Evolutionary conservation across 1,140 invertebrate species (phyloP), one percentile per base, ranked within the genome.

Genomic region (Eupristina koningsbergeri): DNA sequence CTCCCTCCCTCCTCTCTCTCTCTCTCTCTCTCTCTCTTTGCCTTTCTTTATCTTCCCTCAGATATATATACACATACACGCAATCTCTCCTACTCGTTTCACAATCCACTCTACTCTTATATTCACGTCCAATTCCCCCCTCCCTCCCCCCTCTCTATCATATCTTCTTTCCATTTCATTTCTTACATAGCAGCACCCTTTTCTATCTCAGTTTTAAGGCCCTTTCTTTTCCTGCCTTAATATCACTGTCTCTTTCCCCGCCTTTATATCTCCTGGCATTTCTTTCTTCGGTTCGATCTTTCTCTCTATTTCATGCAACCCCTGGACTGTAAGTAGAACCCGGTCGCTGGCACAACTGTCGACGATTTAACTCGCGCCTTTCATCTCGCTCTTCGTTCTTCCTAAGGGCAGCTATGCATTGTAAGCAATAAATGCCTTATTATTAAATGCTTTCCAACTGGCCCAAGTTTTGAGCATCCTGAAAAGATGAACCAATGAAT

Each of bases 241-340:
- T 80, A 13, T 26, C 86, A 58, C 77, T 85, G 67, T 86, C 71
- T 84, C 76, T 80, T 86, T 84, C 73, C 85, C 64, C 82, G 67
- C 75, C 79, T 58, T 76, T 87, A 84, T 88, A 87, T 86, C 67
- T 80, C 81, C 85, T 87, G 78, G 53, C 26, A 80, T 87, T 85
- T 84, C 85, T 86, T 88, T 89, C 87, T 85, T 83, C 84, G 15
- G 11, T 80, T 84, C 87, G 75, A 77, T 85, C 83, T 84, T 77
- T 84, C 74, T 87, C 61, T 85, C 75, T 69, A 82, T 84, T 79
- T 86, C 80, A 77, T 83, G 73, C 81, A 84, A 61, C 77, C 75
- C 81, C 61, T 47, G 63, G 74, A 22, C 31, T 86, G 85, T 86
- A 85, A 85, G 84, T 87, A 86, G 67, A 83, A 61, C 79, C 76